A percentile compares a stretch with the other conserved stretches of the same genome.
Evolutionary conservation across 2,113 vertebrate genomes (phyloP).

Genomic region (Phyllopteryx taeniolatus): DNA sequence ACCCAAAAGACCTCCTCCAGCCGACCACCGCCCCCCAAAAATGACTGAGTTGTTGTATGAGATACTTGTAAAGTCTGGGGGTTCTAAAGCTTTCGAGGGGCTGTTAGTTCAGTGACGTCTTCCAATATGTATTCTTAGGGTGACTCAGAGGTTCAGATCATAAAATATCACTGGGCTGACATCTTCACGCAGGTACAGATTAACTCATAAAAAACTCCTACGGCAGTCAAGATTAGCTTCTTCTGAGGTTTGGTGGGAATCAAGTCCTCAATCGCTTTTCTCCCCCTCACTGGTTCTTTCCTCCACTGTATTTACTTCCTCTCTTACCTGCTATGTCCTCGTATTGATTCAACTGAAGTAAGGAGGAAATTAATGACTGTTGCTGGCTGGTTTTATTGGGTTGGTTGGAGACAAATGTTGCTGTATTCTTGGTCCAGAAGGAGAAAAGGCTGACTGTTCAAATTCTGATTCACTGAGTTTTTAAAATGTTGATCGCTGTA

Average conservation of each 20-base stretch:
- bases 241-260: conserved; percentile 55
- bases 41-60: conserved; percentile 2
- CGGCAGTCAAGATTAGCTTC: conserved; percentile 62
- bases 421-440: conserved; percentile 29
- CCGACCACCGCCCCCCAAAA: no score
- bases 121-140: conserved; percentile 50
- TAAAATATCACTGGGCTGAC: conserved; percentile 63
- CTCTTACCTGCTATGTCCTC: conserved; percentile 54
- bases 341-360: conserved; percentile 58
- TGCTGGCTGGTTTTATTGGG: conserved; percentile 67
- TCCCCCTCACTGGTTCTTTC: conserved; percentile 35
- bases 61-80: conserved; percentile 24
- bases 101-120: conserved; percentile 34
- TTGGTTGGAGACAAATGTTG: conserved; percentile 56
- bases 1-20: background rate
- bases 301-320: conserved; percentile 35
- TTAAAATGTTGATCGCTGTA: conserved; percentile 7
- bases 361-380: conserved; percentile 65
- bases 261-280: conserved; percentile 58
- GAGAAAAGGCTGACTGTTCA: conserved; percentile 10
- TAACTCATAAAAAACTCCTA: conserved; percentile 67
- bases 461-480: conserved; percentile 35
- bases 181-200: conserved; percentile 63
- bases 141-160: conserved; percentile 41
- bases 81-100: conserved; percentile 19